Evolutionary conservation across 1,140 invertebrate genomes (phyloP), one percentile per base, ranked within the genome.

Genomic region (Oscheius sp.): DNA sequence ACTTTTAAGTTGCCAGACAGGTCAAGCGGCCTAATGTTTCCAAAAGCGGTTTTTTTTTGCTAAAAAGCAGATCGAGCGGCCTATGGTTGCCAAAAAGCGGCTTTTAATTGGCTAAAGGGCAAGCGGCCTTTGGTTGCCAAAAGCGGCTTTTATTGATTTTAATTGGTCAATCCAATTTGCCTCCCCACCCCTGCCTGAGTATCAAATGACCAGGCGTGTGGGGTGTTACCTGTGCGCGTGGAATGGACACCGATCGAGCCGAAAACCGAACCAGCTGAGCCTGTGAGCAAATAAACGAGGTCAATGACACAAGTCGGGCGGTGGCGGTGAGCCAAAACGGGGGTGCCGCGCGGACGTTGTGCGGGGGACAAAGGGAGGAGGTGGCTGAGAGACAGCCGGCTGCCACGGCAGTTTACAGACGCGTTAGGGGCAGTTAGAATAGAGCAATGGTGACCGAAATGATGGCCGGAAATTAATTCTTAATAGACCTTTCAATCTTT

Each of bases 201-300:
- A n/a, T n/a, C 38, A 42, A 42, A 42, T 42, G 38, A 23, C 49
- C 49, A 55, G 28, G 15, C 15, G 7, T 10, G 38, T 20, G 28
- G 49, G 49, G 38, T 10, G 38, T 42, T 10, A 42, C 10, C 38
- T 42, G 10, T n/a, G 10, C 49, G 15, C 23, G 7, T 23, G 15
- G 4, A 55, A 55, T 55, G 49, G 49, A 55, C 49, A 55, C 49
- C 49, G 49, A n/a, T 42, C 10, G 38, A 26, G 49, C 15, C 49
- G 49, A 55, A 55, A 55, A 55, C 49, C 49, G 49, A 55, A 55
- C 49, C 49, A 55, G 49, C 49, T 55, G 49, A 55, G 49, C 49
- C 28, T 15, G 7, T 26, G 49, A 55, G 49, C 49, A 55, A 55
- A 55, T 26, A 55, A 55, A 23, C 23, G 49, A 23, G 49, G 49